Base-by-base conservation (phyloP, 2,888 invertebrate species). In the Itoplectis maculator region DNA sequence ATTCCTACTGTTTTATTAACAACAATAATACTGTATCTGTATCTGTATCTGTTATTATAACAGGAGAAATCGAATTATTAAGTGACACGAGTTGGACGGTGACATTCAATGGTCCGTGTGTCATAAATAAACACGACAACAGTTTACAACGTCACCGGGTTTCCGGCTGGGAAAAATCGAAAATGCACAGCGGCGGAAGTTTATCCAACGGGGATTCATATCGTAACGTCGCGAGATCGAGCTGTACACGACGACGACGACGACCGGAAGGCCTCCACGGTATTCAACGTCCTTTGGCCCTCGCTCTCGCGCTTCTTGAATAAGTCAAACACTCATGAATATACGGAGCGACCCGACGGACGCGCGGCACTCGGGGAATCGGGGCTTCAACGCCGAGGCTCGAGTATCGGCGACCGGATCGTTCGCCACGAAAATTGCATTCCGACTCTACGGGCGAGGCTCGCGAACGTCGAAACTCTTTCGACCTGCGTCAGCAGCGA, bases 261-360 rank as follows among this genome's bases (percentile, higher is more conserved):
- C 29, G 54, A 87, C 81, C 86, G 5, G n/a, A 87, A 88, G 82
- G 85, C 82, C 75, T 70, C 66, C 68, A 80, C 84, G 76, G 83
- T 81, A 86, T 89, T 86, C 84, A 78, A 79, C 61, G 68, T 88
- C 86, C 86, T 85, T 81, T 86, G 84, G 70, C 83, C 82, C 86
- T 37, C 15, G 61, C 70, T 37, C 70, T 87, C 85, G 86, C 85
- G 87, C 88, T 88, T 87, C 88, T 88, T 90, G 90, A 90, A 90
- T 90, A 90, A 91, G 88, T 90, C 89, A 90, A 89, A 90, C 81
- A 89, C 89, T 90, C 90, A 89, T 90, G 91, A 91, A 91, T 91
- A 91, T 89, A 87, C 88, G 87, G 66, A 63, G 35, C 40, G 68
- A 61, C 54, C 87, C 3, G 29, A 29, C 29, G 29, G 3, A 29